Conservation (phyloP, 37 sponge, comb jelly and placozoan genomes). For the Agelas oroides region DNA sequence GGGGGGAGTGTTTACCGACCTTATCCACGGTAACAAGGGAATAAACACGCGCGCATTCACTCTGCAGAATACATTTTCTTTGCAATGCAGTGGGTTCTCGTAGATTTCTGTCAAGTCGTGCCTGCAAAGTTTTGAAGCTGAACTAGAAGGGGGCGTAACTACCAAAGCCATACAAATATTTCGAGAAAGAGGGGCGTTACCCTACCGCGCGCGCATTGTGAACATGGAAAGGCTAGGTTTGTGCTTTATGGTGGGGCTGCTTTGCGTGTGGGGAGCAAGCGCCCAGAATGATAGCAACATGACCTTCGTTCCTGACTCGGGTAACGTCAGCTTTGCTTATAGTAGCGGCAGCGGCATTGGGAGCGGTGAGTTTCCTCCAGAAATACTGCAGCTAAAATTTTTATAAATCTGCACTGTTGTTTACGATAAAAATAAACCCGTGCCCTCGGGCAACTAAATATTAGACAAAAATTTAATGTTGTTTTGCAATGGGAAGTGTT, state of each 20-base stretch:
- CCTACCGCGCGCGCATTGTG: not conserved
- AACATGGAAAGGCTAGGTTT: not conserved
- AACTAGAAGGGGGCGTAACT: no score
- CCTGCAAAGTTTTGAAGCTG: no score
- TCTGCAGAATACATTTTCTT: no score
- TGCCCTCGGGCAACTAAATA: no score
- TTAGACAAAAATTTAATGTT: no score
- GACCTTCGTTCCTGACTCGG: not conserved
- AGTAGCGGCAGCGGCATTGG: conserved; percentile 30
- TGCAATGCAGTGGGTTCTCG: no score
- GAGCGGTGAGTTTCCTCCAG: no score
- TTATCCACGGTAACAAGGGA: conserved; percentile 30
- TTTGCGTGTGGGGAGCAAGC: not conserved
- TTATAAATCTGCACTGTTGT: no score
- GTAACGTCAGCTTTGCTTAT: not conserved
- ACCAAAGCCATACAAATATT: not conserved
- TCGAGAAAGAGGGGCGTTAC: conserved; percentile 25
- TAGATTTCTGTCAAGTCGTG: no score
- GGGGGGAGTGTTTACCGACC: conserved; percentile 37
- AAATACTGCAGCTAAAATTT: no score
- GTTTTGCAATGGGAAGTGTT: no score
- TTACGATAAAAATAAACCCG: no score
- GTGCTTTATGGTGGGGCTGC: not conserved
- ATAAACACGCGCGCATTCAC: conserved; percentile 36
- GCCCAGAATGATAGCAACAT: not conserved